Evolutionary conservation across 2,888 invertebrate genomes (phyloP), one percentile per base, ranked within the genome.

Genomic region (Clusia tigrina): DNA sequence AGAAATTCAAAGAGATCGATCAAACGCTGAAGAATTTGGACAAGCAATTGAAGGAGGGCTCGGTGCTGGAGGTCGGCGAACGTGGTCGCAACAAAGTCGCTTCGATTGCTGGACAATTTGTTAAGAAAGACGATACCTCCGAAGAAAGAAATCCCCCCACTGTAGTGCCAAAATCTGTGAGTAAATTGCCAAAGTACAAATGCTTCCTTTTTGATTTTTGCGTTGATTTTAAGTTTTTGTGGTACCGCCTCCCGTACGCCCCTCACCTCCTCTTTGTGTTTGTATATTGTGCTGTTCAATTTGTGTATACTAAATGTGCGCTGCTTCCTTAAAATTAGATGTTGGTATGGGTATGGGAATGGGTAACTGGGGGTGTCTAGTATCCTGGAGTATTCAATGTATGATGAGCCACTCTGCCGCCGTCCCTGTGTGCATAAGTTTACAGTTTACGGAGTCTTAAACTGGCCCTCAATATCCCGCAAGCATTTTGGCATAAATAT

Each of bases 81-180:
- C 83, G 86, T 23, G 90, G 90, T 55, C 86, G 86, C 70, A 91
- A 91, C 81, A 92, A 92, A 84, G 95, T 95, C 10, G 94, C 95
- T 38, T 90, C 90, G 61, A 90, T 95, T 85, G 94, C 94, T n/a
- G 93, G 93, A 81, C 88, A 94, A 75, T 88, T 92, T 77, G 81
- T 78, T 2, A 83, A 83, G 65, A 84, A 84, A 76, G 84, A 84
- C 26, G 84, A 83, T 58, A 73, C 77, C 52, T 79, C 79, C 57
- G 84, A 83, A 58, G 82, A 83, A 70, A 81, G 81, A 72, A 77
- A 76, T 63, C 74, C 76, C 42, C 73, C 76, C 72, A 74, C 78
- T 64, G 74, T 78, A 67, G 78, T 77, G 69, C 74, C 78, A 63
- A 83, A 82, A 82, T 80, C 83, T 74, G 84, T 83, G 80, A 88